phyloP scores from a whole-genome alignment of 2,888 invertebrate genomes.

The Lithodes maja region DNA sequence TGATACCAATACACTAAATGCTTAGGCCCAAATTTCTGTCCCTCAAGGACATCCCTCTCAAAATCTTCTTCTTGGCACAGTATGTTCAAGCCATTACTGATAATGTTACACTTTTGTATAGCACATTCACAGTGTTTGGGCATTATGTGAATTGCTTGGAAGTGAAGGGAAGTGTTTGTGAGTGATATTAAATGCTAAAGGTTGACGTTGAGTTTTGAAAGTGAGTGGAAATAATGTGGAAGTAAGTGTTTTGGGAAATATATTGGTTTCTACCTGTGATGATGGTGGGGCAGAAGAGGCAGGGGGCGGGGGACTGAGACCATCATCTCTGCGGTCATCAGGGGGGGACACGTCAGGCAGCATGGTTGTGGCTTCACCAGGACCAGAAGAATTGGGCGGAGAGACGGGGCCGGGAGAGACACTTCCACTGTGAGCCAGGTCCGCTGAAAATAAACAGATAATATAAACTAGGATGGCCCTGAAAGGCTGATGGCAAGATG shows the following conservation, averaged over 20 bases:
- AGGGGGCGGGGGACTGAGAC: conserved; percentile 59
- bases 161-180: too few relatives aligned
- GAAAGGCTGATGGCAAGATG: too few relatives aligned
- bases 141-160: too few relatives aligned
- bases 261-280: conserved; percentile 41
- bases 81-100: too few relatives aligned
- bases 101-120: too few relatives aligned
- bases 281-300: conserved; percentile 58
- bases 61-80: too few relatives aligned
- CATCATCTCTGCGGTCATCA: conserved; percentile 61
- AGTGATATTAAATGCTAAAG: too few relatives aligned
- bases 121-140: too few relatives aligned
- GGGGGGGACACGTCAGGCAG: conserved; percentile 66
- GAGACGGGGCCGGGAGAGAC: conserved; percentile 73
- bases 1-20: too few relatives aligned
- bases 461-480: not conserved
- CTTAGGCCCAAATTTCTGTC: too few relatives aligned
- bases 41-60: too few relatives aligned
- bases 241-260: not conserved
- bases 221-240: conserved; percentile 3
- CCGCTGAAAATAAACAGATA: conserved; percentile 47
- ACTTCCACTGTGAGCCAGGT: conserved; percentile 67
- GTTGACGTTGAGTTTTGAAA: too few relatives aligned
- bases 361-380: conserved; percentile 26
- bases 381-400: conserved; percentile 62